Evolutionary conservation across 2,113 vertebrate genomes (phyloP).

Genomic region (Astur gentilis): DNA sequence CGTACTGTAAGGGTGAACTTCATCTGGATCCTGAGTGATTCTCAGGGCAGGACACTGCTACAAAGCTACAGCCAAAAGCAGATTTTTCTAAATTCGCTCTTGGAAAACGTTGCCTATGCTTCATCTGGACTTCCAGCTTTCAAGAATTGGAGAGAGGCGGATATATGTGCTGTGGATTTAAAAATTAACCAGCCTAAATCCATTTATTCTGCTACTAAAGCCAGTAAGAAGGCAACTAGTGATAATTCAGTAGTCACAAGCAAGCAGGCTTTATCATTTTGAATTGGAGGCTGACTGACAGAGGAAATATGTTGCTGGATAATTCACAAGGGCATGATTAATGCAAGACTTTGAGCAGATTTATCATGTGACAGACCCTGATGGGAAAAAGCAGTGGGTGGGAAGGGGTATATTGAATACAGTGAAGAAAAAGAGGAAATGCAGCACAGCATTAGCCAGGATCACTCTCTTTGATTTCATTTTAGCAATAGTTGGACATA

Average conservation of each 20-base stretch:
- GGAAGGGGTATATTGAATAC: background rate
- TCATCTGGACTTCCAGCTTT: background rate
- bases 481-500: background rate
- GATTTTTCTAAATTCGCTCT: background rate
- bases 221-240: constrained; percentile 43
- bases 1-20: background rate
- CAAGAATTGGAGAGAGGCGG: fast-evolving
- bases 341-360: background rate
- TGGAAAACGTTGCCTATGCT: background rate
- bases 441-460: background rate
- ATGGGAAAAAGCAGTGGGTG: background rate
- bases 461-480: background rate
- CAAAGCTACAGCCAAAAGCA: background rate
- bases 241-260: constrained; percentile 9
- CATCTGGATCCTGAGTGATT: background rate
- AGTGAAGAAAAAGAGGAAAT: background rate
- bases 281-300: constrained; percentile 31
- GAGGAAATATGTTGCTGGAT: constrained; percentile 18
- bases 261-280: constrained; percentile 15
- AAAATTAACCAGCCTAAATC: background rate
- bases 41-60: background rate
- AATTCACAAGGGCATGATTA: constrained; percentile 47
- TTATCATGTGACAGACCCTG: background rate
- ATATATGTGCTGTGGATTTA: background rate
- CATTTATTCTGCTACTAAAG: background rate